phyloP scores from a whole-genome alignment of 2,797 vertebrate genomes.

The Siniperca obscura region DNA sequence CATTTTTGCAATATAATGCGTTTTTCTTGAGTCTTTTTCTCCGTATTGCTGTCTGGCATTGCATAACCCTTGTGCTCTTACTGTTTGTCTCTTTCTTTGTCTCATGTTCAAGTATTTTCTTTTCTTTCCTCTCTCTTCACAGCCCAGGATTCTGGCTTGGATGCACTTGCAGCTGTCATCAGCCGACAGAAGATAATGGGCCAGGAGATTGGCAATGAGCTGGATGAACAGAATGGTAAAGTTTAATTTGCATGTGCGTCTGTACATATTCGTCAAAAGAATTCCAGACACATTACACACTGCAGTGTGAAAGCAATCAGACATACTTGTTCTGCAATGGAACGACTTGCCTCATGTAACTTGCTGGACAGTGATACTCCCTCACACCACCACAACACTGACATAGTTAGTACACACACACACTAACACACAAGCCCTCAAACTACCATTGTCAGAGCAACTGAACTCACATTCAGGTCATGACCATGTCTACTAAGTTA shows the following conservation, averaged over 20 bases:
- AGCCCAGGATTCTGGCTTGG: slow-evolving; percentile 96
- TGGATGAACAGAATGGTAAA: slow-evolving; percentile 98
- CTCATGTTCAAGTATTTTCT: not conserved
- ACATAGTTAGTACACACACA: slow-evolving; percentile 11
- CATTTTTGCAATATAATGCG: not conserved
- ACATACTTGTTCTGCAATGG: slow-evolving; percentile 60
- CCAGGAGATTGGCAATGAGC: slow-evolving; percentile 95
- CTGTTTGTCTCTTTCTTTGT: not conserved
- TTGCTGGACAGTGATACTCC: slow-evolving; percentile 46
- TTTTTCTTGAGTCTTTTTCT: not conserved
- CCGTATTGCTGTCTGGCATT: not conserved
- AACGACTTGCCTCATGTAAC: slow-evolving; percentile 65
- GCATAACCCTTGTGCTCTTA: not conserved
- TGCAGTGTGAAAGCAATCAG: slow-evolving; percentile 60
- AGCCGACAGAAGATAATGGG: slow-evolving; percentile 97
- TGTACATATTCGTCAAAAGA: slow-evolving; percentile 40
- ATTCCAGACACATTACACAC: slow-evolving; percentile 66
- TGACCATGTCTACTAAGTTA: not conserved
- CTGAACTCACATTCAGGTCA: slow-evolving; percentile 46
- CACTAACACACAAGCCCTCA: slow-evolving; percentile 8
- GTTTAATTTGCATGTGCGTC: slow-evolving; percentile 29
- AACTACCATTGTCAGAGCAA: slow-evolving; percentile 10
- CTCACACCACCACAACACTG: slow-evolving; percentile 45
- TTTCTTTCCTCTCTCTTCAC: slow-evolving; percentile 49
- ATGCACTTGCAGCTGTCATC: slow-evolving; percentile 94